Evolutionary conservation across 2,113 vertebrate species (phyloP).

Genomic region (Caranx ignobilis): DNA sequence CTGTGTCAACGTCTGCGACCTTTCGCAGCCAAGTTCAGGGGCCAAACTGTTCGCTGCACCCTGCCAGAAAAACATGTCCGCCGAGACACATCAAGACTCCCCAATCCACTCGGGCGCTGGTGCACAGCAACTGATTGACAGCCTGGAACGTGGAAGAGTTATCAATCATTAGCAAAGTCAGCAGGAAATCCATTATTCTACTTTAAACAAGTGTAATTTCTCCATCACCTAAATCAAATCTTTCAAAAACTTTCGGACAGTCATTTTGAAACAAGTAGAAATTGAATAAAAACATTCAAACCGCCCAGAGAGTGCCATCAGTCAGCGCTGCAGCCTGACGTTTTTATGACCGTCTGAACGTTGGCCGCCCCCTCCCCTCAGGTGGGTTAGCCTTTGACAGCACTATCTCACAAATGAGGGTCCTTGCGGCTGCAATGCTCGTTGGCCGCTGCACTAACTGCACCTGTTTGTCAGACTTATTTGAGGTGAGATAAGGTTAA

Average conservation of each 20-base stretch:
- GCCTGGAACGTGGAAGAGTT: background rate
- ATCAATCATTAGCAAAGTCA: background rate
- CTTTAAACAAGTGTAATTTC: background rate
- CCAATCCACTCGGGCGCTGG: no score
- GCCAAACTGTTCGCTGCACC: background rate
- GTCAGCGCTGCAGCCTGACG: conserved; percentile 15
- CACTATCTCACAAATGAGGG: conserved; percentile 63
- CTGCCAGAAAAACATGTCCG: background rate
- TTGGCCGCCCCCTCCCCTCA: conserved; percentile 11
- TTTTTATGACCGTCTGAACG: conserved; percentile 31
- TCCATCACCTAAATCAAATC: background rate
- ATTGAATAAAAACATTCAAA: no score
- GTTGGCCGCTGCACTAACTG: conserved; percentile 33
- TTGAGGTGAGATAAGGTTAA: conserved; percentile 73
- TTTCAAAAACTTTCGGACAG: background rate
- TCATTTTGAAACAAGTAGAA: background rate
- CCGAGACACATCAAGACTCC: background rate
- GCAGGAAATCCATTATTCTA: background rate
- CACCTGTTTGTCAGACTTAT: conserved; percentile 72
- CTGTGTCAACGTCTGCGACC: conserved; percentile 60
- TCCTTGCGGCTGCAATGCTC: conserved; percentile 46
- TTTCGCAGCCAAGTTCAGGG: conserved; percentile 53
- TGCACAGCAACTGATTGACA: background rate
- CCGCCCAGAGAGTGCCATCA: conserved; percentile 25
- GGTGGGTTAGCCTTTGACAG: conserved; percentile 58